Percentiles rank a stretch among this genome's conserved stretches.
These are phyloP conservation scores for Melanotaenia duboulayi DNA, from an alignment of 2,113 vertebrate species.

Conservation along the genomic window DNA sequence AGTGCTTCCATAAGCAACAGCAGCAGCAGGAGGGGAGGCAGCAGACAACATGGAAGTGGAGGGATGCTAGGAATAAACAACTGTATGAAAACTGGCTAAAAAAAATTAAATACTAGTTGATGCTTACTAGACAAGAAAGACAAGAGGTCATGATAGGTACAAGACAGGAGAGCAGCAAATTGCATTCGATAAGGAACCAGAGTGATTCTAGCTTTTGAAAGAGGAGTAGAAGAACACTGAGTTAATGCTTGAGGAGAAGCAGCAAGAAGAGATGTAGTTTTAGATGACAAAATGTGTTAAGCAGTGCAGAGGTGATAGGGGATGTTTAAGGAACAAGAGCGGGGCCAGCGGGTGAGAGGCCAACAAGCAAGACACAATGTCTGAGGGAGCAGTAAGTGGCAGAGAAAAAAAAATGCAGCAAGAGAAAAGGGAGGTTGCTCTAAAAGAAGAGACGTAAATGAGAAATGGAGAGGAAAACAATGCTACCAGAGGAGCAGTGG, in stretches of 20 bases:
- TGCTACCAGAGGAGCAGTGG: neutral
- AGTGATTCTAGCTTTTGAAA: neutral
- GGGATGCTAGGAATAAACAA: conserved; percentile 1
- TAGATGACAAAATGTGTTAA: neutral
- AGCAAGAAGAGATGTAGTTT: neutral
- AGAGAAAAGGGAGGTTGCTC: neutral
- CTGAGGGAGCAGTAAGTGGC: neutral
- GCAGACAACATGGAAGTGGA: conserved; percentile 32
- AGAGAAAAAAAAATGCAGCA: neutral
- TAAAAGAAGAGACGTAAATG: neutral
- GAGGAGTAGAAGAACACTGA: neutral
- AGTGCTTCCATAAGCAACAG: conserved; percentile 45
- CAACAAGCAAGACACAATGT: neutral
- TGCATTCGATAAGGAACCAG: neutral
- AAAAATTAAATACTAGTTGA: neutral
- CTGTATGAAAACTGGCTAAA: neutral
- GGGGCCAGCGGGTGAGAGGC: neutral
- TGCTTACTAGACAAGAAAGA: neutral
- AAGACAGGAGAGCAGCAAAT: neutral
- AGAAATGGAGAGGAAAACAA: too few species aligned
- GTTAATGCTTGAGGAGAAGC: neutral
- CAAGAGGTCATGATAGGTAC: neutral
- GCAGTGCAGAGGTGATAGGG: neutral
- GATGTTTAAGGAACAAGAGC: neutral
- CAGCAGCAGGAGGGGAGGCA: conserved; percentile 19